Percentiles rank a stretch among this genome's conserved stretches.
Conservation (phyloP, 2,797 vertebrate genomes). For the Acipenser transmontanus region DNA sequence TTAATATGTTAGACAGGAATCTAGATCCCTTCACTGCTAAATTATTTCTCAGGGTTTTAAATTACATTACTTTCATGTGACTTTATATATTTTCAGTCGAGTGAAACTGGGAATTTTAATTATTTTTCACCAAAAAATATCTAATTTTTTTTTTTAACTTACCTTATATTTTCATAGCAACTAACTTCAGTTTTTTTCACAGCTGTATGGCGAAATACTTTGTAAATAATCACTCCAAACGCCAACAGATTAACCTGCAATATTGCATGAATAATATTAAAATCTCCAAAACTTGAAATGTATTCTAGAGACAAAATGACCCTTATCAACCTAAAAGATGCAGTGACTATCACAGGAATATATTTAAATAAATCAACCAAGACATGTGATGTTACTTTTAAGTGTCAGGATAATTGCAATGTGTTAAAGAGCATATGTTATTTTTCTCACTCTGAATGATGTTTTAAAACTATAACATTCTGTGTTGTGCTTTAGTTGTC, state of each 20-base stretch:
- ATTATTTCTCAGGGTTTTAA: background rate
- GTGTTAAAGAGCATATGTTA: no score
- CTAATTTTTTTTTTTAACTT: slow-evolving; percentile 23
- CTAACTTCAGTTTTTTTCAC: slow-evolving; percentile 93
- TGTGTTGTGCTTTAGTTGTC: no score
- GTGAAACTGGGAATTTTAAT: background rate
- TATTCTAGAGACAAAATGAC: background rate
- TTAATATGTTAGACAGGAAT: no score
- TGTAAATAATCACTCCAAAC: slow-evolving; percentile 93
- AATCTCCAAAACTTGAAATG: slow-evolving; percentile 4
- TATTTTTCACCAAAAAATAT: no score
- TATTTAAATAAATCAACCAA: background rate
- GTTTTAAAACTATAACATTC: no score
- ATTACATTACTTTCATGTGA: background rate
- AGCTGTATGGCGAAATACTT: slow-evolving; percentile 90
- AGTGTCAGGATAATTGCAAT: no score
- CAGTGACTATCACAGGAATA: background rate
- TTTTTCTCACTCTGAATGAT: no score
- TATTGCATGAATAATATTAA: slow-evolving; percentile 22
- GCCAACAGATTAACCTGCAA: slow-evolving; percentile 90
- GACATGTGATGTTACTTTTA: no score
- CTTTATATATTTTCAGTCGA: background rate
- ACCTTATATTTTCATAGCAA: slow-evolving; percentile 93
- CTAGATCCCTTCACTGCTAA: no score
- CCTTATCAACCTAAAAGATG: background rate